These are phyloP conservation scores for Dynastes maya DNA, from an alignment of 2,888 invertebrate species.

Conservation along the genomic window DNA sequence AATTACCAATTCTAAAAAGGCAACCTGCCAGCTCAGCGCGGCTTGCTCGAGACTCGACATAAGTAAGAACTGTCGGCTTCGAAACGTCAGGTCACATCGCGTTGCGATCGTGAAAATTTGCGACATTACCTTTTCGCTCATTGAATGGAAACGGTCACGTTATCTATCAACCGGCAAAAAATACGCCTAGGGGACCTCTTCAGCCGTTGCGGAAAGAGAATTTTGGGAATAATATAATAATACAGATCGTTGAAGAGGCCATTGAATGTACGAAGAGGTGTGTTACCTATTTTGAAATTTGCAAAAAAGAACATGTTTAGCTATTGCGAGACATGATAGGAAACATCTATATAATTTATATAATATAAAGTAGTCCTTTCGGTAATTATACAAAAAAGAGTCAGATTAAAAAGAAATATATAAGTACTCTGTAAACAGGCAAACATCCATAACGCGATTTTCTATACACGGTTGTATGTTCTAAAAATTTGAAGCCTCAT, in stretches of 20 bases:
- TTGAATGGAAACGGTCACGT: background rate
- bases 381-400: no score
- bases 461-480: no score
- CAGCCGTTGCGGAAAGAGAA: background rate
- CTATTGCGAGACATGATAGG: no score
- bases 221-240: background rate
- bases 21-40: slow-evolving; percentile 16
- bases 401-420: no score
- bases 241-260: background rate
- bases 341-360: no score
- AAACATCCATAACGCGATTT: no score
- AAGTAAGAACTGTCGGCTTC: background rate
- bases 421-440: no score
- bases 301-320: no score
- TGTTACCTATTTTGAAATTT: no score
- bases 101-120: background rate
- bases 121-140: background rate
- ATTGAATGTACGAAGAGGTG: no score
- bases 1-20: slow-evolving; percentile 31
- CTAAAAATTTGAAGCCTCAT: no score
- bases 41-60: background rate
- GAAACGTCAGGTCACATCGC: background rate
- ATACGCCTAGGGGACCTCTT: background rate
- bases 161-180: background rate
- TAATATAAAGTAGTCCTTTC: no score